Evolutionary conservation across 2,113 vertebrate genomes (phyloP).

Genomic region (Phylloscopus trochilus): DNA sequence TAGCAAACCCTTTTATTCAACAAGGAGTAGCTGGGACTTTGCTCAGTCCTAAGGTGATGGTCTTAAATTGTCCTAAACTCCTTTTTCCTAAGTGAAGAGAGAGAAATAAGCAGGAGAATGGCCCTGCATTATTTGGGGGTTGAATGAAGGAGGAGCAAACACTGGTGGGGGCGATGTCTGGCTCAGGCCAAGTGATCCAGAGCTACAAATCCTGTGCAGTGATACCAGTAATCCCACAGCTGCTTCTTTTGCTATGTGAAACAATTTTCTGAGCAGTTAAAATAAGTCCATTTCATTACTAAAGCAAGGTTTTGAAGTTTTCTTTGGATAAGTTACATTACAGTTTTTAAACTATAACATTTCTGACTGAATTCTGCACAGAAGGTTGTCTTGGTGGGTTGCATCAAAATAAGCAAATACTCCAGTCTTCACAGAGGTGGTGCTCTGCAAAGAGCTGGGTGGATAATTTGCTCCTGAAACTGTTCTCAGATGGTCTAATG

Average conservation of each 20-base stretch:
- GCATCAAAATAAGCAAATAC: not conserved
- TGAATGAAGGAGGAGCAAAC: not conserved
- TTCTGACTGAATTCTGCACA: not conserved
- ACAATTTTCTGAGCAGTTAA: not conserved
- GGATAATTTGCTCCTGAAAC: not conserved
- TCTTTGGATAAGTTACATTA: not conserved
- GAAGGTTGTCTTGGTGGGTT: not conserved
- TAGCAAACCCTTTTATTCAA: not conserved
- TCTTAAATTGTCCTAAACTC: not conserved
- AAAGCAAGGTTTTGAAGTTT: not conserved
- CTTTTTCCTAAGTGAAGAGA: not conserved
- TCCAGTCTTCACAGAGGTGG: not conserved
- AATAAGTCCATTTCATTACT: not conserved
- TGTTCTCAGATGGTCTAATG: not conserved
- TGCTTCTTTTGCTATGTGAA: not conserved
- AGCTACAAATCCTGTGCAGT: not conserved
- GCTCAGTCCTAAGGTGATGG: not conserved
- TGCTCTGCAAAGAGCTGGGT: not conserved
- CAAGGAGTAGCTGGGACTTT: not conserved
- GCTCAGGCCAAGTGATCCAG: not conserved
- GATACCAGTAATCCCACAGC: not conserved
- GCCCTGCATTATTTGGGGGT: not conserved
- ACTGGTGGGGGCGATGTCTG: accelerated
- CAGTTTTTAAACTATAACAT: not conserved
- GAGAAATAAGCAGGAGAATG: not conserved